A percentile compares a stretch with the other conserved stretches of the same genome.
Conservation (phyloP, 2,888 invertebrate species). For the Philonicus albiceps region DNA sequence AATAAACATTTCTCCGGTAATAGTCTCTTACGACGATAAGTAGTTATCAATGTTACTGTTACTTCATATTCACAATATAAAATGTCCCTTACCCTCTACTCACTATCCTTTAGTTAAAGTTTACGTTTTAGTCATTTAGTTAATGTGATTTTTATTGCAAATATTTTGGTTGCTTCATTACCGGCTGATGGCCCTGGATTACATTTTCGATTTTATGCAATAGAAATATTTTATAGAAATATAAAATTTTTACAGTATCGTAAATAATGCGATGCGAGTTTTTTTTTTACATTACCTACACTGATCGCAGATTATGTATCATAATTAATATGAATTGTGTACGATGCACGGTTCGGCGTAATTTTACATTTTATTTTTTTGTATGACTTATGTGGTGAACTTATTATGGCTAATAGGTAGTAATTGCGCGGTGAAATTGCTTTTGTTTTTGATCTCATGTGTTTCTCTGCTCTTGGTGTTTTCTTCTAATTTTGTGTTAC, state of each 20-base stretch:
- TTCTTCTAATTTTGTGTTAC: not conserved
- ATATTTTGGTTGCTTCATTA: not conserved
- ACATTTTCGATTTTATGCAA: not conserved
- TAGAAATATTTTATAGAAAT: slow-evolving; percentile 17
- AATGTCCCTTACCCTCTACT: not conserved
- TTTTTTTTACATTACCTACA: not conserved
- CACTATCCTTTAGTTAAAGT: not conserved
- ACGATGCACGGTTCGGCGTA: not conserved
- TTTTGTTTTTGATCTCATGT: not conserved
- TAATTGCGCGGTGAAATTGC: slow-evolving; percentile 28
- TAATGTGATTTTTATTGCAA: not conserved
- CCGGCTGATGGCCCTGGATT: not conserved
- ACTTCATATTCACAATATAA: slow-evolving; percentile 20
- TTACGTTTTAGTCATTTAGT: not conserved
- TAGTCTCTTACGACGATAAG: not conserved
- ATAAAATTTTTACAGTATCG: slow-evolving; percentile 15
- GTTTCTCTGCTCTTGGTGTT: not conserved
- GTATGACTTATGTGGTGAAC: not conserved
- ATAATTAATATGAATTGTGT: not conserved
- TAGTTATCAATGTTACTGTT: not conserved
- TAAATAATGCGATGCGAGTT: not conserved
- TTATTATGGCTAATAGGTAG: slow-evolving; percentile 4
- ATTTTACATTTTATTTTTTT: not conserved
- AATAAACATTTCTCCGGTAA: not conserved
- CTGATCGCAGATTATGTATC: not conserved